These are phyloP conservation scores for Volucella inflata DNA, from an alignment of 2,888 invertebrate genomes.

Conservation along the genomic window DNA sequence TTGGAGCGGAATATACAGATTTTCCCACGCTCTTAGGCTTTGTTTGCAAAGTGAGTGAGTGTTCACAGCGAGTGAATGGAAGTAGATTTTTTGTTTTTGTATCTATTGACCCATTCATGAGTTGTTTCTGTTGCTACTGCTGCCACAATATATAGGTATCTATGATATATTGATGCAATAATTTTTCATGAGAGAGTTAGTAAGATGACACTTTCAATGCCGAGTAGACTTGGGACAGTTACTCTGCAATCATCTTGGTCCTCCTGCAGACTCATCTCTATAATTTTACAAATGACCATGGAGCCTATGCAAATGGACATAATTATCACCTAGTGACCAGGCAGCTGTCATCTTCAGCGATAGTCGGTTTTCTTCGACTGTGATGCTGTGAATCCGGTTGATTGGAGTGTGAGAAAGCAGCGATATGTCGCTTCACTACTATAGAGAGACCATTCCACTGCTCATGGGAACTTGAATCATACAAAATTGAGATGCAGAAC, in stretches of 20 bases:
- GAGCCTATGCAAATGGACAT: slow-evolving; percentile 49
- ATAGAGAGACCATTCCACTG: background rate
- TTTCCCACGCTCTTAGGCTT: slow-evolving; percentile 72
- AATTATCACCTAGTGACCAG: slow-evolving; percentile 3
- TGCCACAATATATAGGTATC: background rate
- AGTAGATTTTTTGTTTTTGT: slow-evolving; percentile 59
- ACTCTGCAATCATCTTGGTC: slow-evolving; percentile 34
- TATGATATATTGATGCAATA: slow-evolving; percentile 44
- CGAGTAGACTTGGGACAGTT: slow-evolving; percentile 57
- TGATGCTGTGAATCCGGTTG: slow-evolving; percentile 42
- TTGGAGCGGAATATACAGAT: slow-evolving; percentile 48
- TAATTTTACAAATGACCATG: slow-evolving; percentile 4
- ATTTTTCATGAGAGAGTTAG: slow-evolving; percentile 60
- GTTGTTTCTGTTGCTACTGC: slow-evolving; percentile 20
- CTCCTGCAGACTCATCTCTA: slow-evolving; percentile 2
- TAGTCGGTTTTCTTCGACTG: slow-evolving; percentile 15
- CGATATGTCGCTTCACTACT: slow-evolving; percentile 37
- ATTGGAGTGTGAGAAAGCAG: slow-evolving; percentile 67
- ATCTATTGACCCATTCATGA: slow-evolving; percentile 64
- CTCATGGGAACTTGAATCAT: slow-evolving; percentile 51
- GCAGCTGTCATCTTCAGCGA: slow-evolving; percentile 53
- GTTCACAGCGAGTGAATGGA: slow-evolving; percentile 50
- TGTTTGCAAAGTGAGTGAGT: slow-evolving; percentile 55
- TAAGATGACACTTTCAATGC: slow-evolving; percentile 64
- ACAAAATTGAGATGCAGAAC: slow-evolving; percentile 40